A percentile compares a stretch with the other conserved stretches of the same genome.
Evolutionary conservation across 2,113 vertebrate genomes (phyloP).

Genomic region (Dendrocopos noguchii): DNA sequence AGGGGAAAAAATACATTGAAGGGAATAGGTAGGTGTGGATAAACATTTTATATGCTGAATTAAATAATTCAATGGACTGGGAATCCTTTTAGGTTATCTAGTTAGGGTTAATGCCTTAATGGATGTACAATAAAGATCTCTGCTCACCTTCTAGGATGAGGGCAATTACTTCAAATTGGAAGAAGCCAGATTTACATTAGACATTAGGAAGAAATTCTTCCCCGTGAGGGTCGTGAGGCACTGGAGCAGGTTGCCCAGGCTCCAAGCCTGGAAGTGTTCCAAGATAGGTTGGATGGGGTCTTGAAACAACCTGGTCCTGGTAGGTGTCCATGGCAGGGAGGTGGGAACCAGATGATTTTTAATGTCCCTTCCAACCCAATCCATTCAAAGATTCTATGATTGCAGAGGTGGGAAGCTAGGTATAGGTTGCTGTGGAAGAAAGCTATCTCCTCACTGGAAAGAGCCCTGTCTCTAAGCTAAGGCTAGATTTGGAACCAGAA

Average conservation of each 20-base stretch:
- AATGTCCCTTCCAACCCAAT: no score
- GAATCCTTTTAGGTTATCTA: background rate
- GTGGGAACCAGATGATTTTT: no score
- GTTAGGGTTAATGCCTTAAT: background rate
- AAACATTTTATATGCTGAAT: background rate
- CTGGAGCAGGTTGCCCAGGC: no score
- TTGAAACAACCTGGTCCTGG: no score
- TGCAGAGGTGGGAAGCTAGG: background rate
- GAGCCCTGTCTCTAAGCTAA: background rate
- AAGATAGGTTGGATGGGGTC: no score
- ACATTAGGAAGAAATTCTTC: no score
- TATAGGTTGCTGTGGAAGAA: background rate
- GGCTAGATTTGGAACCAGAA: conserved; percentile 33
- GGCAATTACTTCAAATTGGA: no score
- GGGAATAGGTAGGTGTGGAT: background rate
- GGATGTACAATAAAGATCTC: background rate
- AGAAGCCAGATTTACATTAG: no score
- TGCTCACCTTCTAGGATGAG: background rate
- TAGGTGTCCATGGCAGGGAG: no score
- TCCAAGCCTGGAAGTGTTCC: no score
- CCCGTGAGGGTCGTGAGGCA: no score
- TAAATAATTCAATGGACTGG: background rate
- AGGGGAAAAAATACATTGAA: background rate
- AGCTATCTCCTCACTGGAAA: background rate
- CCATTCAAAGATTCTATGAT: no score